Conservation (phyloP, 2,797 vertebrate species). For the Melanogrammus aeglefinus region DNA sequence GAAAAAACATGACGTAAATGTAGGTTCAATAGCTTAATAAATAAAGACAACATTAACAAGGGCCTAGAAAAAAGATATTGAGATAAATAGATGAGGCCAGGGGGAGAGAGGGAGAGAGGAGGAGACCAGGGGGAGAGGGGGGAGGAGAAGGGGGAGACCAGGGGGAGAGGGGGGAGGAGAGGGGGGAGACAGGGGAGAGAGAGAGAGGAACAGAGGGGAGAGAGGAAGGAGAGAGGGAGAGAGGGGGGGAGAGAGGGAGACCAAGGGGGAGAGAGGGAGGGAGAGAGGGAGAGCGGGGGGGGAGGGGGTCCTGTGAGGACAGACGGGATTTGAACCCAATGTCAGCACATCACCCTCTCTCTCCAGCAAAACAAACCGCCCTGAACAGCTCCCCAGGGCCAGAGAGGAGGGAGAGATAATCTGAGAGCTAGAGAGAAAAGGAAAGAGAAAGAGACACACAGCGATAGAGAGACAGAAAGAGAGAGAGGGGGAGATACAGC, state of each 20-base stretch:
- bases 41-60: no score
- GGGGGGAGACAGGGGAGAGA: neutral
- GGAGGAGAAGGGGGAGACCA: no score
- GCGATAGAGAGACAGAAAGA: no score
- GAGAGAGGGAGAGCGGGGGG: no score
- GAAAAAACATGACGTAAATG: no score
- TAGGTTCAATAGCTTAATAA: no score
- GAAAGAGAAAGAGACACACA: no score
- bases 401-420: slow-evolving; percentile 19
- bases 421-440: no score
- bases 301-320: slow-evolving; percentile 45
- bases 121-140: neutral
- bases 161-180: neutral
- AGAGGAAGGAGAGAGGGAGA: neutral
- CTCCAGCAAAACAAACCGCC: slow-evolving; percentile 35
- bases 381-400: slow-evolving; percentile 46
- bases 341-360: slow-evolving; percentile 65
- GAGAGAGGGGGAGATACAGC: slow-evolving; percentile 26
- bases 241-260: no score
- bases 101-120: no score
- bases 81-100: no score
- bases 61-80: slow-evolving; percentile 22
- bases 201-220: slow-evolving; percentile 10
- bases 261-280: neutral
- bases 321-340: slow-evolving; percentile 57